Base-by-base conservation (phyloP, 2,888 invertebrate genomes). In the Rhingia campestris region DNA sequence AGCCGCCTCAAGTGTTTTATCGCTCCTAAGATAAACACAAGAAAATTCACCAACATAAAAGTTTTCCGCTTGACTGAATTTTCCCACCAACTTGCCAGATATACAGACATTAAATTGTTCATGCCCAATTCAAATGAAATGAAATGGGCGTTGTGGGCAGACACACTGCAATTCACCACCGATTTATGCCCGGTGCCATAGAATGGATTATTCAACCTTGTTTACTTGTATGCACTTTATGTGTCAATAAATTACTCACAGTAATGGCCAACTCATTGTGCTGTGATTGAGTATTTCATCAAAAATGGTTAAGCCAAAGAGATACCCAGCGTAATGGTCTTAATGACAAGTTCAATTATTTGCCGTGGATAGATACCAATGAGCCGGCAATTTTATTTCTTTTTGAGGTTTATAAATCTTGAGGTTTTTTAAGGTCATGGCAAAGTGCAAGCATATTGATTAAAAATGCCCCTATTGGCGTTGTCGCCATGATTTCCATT, bases 231-330 rank as follows among this genome's bases (percentile, higher is more conserved):
- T 67, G 32, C 54, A 58, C 49, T 66, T 53, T 51, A 70, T 69
- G 54, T 73, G 66, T 73, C 81, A 45, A 82, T 77, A 82, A 77
- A 77, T 77, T 67, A 79, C 66, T 66, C 6, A 41, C 14, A 37
- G 32, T 58, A 76, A 76, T 77, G 49, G 49, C 12, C 22, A 54
- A 32, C 14, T 49, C 54, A 63, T 66, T 54, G 77, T 72, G 30
- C 70, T 72, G 47, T 81, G 66, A 81, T 70, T 72, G 73, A 73
- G 45, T 37, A 73, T 79, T 82, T 82, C 81, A 73, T 82, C 79
- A 73, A 77, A 67, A 22, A 47, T 5, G 32, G 7, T 72, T 77
- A 51, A 67, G 22, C 61, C 51, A 81, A 58, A 63, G 63, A 67
- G 30, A 72, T 76, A 72, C 41, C 10, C 47, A 35, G 39, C 39